phyloP scores from a whole-genome alignment of 2,113 vertebrate genomes.

The Furnarius figulus region DNA sequence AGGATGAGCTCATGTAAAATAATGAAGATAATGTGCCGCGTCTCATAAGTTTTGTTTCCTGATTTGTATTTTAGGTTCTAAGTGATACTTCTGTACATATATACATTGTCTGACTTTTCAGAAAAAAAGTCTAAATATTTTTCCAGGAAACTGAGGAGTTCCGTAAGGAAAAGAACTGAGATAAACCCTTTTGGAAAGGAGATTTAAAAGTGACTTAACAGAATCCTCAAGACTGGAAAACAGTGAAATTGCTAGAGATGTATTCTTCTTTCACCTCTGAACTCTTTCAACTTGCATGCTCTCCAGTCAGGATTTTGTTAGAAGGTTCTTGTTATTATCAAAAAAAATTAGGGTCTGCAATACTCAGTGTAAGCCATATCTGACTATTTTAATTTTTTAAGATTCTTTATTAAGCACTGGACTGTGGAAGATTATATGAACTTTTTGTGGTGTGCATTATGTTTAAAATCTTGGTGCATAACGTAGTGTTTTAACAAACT shows the following conservation, averaged over 20 bases:
- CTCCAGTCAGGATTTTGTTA: not conserved
- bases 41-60: slow-evolving; percentile 11
- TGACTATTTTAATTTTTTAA: not conserved
- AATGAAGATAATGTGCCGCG: not conserved
- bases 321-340: not conserved
- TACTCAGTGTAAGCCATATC: not conserved
- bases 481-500: not conserved
- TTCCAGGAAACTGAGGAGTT: not conserved
- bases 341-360: not conserved
- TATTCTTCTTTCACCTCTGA: not conserved
- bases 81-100: not conserved
- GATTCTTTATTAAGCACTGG: not conserved
- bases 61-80: not conserved
- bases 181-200: not conserved
- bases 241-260: not conserved
- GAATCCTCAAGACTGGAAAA: not conserved
- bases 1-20: not conserved
- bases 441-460: not conserved
- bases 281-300: not conserved
- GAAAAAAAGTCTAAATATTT: not conserved
- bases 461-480: not conserved
- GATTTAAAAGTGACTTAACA: not conserved
- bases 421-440: not conserved
- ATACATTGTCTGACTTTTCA: not conserved
- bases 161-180: not conserved